A percentile compares a stretch with the other conserved stretches of the same genome.
phyloP scores from a whole-genome alignment of 2,797 vertebrate genomes.

The Mus spretus region DNA sequence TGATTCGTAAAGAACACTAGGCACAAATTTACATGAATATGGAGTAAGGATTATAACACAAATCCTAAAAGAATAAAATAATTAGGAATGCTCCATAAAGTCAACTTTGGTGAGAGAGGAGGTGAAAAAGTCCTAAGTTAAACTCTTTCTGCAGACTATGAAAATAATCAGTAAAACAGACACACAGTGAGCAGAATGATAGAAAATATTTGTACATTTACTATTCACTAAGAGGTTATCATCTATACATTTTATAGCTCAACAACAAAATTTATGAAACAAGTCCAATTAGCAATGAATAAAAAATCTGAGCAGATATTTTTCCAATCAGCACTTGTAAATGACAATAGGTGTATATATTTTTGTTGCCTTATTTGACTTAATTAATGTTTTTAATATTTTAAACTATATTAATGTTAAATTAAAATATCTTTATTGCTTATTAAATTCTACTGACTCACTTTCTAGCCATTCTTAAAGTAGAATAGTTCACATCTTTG shows the following conservation, averaged over 20 bases:
- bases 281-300: neutral
- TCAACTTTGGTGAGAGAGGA: neutral
- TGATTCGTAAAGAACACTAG: neutral
- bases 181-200: neutral
- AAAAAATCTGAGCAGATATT: neutral
- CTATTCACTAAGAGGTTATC: neutral
- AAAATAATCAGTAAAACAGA: neutral
- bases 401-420: conserved; percentile 26
- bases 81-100: neutral
- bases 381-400: neutral
- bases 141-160: neutral
- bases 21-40: neutral
- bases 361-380: neutral
- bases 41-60: neutral
- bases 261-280: neutral
- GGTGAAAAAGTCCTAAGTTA: neutral
- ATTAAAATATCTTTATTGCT: conserved; percentile 39
- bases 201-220: neutral
- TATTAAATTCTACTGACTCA: neutral
- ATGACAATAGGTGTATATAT: neutral
- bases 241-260: neutral
- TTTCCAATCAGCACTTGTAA: neutral
- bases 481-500: conserved; percentile 1
- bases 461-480: conserved; percentile 15
- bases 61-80: neutral